phyloP scores from a whole-genome alignment of 1,140 invertebrate species.

The Atta texana region DNA sequence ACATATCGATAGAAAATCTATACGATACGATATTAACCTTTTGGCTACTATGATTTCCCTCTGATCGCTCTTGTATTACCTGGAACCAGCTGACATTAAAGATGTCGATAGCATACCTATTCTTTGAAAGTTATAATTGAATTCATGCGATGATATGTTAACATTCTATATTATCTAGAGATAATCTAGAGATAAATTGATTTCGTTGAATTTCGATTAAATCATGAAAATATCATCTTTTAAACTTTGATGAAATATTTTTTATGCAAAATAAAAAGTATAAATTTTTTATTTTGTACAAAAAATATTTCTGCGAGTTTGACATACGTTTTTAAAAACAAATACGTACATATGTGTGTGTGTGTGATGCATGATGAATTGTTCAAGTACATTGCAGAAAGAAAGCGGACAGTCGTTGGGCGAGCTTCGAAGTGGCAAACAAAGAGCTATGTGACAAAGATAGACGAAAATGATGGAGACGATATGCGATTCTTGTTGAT shows the following conservation, averaged over 20 bases:
- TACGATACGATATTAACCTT: slow-evolving; percentile 64
- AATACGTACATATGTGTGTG: background rate
- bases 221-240: background rate
- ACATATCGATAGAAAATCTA: slow-evolving; percentile 54
- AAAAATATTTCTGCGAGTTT: background rate
- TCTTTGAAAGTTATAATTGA: slow-evolving; percentile 24
- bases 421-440: slow-evolving; percentile 52
- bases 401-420: slow-evolving; percentile 54
- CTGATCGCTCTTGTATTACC: background rate
- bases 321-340: background rate
- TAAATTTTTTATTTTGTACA: background rate
- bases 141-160: background rate
- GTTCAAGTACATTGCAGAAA: slow-evolving; percentile 41
- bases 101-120: slow-evolving; percentile 29
- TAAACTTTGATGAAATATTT: background rate
- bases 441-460: slow-evolving; percentile 67
- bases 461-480: slow-evolving; percentile 66
- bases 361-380: slow-evolving; percentile 8
- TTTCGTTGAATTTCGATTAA: background rate
- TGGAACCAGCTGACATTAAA: background rate
- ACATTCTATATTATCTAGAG: background rate
- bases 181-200: background rate
- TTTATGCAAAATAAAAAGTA: background rate
- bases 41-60: slow-evolving; percentile 34
- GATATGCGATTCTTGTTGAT: slow-evolving; percentile 74